A percentile compares a stretch with the other conserved stretches of the same genome.
Evolutionary conservation across 1,140 invertebrate species (phyloP).

Genomic region (Hyles euphorbiae): DNA sequence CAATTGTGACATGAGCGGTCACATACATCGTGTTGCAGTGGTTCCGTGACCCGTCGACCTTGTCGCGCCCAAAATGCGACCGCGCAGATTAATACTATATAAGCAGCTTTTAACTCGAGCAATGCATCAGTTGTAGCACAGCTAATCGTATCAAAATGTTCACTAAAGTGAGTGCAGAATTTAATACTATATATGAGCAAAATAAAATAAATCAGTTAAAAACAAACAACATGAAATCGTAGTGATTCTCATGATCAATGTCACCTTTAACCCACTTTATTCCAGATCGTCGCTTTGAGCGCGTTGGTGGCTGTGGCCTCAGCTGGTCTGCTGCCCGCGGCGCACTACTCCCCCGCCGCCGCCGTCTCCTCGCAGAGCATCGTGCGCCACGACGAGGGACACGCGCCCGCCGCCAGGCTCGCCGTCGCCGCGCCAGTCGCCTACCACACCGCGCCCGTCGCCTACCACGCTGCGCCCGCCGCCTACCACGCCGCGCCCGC

Average conservation of each 20-base stretch:
- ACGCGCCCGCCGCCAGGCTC: too few relatives aligned
- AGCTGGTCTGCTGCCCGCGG: slow-evolving; percentile 46
- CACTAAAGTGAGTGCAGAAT: slow-evolving; percentile 37
- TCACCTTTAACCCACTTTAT: slow-evolving; percentile 12
- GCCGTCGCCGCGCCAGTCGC: slow-evolving; percentile 10
- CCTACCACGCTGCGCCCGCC: too few relatives aligned
- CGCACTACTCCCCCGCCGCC: slow-evolving; percentile 33
- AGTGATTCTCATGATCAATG: neutral
- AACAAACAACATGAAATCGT: neutral
- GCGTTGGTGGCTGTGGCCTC: slow-evolving; percentile 44
- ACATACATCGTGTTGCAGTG: too few relatives aligned
- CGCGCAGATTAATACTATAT: slow-evolving; percentile 13
- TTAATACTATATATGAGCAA: neutral
- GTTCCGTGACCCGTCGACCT: slow-evolving; percentile 27
- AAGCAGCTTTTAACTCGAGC: slow-evolving; percentile 18
- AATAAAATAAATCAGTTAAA: too few relatives aligned
- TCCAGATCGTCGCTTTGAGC: slow-evolving; percentile 47
- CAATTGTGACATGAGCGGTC: too few relatives aligned
- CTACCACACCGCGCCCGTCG: slow-evolving; percentile 27
- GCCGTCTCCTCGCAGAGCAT: slow-evolving; percentile 39
- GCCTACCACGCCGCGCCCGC: slow-evolving; percentile 40
- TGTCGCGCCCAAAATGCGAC: slow-evolving; percentile 19
- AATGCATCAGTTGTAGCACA: slow-evolving; percentile 27
- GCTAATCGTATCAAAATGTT: slow-evolving; percentile 36
- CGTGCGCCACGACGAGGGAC: slow-evolving; percentile 24